Conservation (phyloP, 2,888 invertebrate genomes). For the Callosobruchus maculatus region DNA sequence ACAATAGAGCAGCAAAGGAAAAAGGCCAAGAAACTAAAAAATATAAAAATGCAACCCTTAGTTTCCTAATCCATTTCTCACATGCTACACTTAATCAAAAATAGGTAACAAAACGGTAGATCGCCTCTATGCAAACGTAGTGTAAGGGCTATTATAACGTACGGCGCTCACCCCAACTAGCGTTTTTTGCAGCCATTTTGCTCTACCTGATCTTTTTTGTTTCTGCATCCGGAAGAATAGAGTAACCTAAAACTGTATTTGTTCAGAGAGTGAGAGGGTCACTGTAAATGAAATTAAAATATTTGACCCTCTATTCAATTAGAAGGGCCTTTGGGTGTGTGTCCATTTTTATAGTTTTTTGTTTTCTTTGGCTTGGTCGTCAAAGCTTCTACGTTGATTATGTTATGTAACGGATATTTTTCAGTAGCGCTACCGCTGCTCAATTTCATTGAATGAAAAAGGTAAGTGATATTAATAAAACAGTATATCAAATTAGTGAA, state of each 20-base stretch:
- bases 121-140: not conserved
- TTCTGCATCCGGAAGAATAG: constrained; percentile 26
- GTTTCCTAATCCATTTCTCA: not conserved
- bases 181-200: constrained; percentile 26
- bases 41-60: not conserved
- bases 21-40: not conserved
- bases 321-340: constrained; percentile 11
- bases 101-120: not conserved
- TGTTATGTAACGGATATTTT: not conserved
- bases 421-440: not conserved
- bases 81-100: not conserved
- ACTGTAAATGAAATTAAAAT: constrained; percentile 33
- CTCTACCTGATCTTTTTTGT: constrained; percentile 30
- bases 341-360: constrained; percentile 24
- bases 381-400: not conserved
- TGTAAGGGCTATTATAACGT: constrained; percentile 4
- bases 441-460: too few relatives aligned
- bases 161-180: constrained; percentile 15
- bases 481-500: too few relatives aligned
- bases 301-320: constrained; percentile 22
- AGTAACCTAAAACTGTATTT: constrained; percentile 34
- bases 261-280: constrained; percentile 27
- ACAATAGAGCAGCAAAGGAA: not conserved
- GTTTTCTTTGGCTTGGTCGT: not conserved
- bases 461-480: too few relatives aligned